Conservation (phyloP, 2,113 vertebrate species). For the Gobius niger region DNA sequence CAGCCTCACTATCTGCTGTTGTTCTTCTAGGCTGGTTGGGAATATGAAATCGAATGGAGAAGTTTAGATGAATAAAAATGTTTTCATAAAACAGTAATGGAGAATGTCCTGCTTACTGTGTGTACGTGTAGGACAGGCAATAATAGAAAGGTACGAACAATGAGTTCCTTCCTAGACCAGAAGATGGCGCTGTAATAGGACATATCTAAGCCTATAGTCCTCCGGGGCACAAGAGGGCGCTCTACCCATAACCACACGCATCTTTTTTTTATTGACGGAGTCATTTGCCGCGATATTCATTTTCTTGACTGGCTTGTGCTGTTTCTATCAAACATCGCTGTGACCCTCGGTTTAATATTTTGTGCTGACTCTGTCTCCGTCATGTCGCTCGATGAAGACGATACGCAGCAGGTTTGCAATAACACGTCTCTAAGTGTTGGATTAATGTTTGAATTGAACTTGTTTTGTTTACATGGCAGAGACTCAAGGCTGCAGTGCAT, state of each 20-base stretch:
- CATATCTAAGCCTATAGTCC: neutral
- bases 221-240: constrained; percentile 39
- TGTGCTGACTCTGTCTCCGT: neutral
- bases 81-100: too few relatives aligned
- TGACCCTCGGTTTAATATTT: neutral
- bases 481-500: constrained; percentile 88
- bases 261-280: constrained; percentile 17
- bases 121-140: too few relatives aligned
- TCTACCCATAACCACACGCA: neutral
- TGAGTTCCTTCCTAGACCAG: neutral
- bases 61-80: too few relatives aligned
- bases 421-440: too few relatives aligned
- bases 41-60: too few relatives aligned
- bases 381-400: constrained; percentile 58
- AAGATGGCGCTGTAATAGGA: neutral
- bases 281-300: constrained; percentile 40
- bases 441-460: neutral
- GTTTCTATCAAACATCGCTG: neutral
- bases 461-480: constrained; percentile 67
- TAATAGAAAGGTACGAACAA: too few relatives aligned
- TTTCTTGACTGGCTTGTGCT: neutral
- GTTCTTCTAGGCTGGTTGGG: too few relatives aligned
- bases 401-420: constrained; percentile 46
- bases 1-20: too few relatives aligned
- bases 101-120: too few relatives aligned